A percentile compares a stretch with the other conserved stretches of the same genome.
These are phyloP conservation scores for Odocoileus virginianus DNA, from an alignment of 2,113 vertebrate genomes.

Conservation along the genomic window DNA sequence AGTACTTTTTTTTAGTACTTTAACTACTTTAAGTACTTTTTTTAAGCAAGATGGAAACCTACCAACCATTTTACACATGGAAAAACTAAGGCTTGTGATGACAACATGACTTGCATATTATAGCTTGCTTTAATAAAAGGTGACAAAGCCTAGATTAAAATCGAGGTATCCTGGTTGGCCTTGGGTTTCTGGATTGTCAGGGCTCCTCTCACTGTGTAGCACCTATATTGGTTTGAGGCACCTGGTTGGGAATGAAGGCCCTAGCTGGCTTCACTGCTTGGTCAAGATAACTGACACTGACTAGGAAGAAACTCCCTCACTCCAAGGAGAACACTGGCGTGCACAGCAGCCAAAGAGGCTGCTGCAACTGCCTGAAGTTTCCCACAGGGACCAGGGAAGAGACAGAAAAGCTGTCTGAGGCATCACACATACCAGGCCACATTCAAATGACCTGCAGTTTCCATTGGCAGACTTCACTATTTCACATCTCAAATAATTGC, in stretches of 20 bases:
- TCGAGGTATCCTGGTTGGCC: neutral
- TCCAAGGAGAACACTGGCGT: neutral
- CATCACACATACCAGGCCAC: neutral
- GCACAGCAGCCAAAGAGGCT: neutral
- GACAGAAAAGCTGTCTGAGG: neutral
- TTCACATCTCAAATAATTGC: constrained; percentile 35
- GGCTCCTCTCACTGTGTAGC: neutral
- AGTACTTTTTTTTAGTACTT: neutral
- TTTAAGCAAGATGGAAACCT: neutral
- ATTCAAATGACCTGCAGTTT: neutral
- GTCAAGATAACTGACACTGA: neutral
- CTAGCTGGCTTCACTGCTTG: neutral
- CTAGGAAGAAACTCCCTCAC: neutral
- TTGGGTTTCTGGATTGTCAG: neutral
- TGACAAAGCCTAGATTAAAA: neutral
- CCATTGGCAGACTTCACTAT: neutral
- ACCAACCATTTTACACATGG: neutral
- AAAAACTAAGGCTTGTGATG: neutral
- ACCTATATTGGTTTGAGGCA: neutral
- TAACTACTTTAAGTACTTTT: neutral
- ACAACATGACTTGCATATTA: neutral
- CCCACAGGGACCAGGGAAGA: neutral
- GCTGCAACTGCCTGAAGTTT: neutral
- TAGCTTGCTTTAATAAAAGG: neutral
- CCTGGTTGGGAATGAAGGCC: neutral